Percentiles rank a stretch among this genome's conserved stretches.
Conservation (phyloP, 1,140 invertebrate genomes). For the Lepidurus packardi region DNA sequence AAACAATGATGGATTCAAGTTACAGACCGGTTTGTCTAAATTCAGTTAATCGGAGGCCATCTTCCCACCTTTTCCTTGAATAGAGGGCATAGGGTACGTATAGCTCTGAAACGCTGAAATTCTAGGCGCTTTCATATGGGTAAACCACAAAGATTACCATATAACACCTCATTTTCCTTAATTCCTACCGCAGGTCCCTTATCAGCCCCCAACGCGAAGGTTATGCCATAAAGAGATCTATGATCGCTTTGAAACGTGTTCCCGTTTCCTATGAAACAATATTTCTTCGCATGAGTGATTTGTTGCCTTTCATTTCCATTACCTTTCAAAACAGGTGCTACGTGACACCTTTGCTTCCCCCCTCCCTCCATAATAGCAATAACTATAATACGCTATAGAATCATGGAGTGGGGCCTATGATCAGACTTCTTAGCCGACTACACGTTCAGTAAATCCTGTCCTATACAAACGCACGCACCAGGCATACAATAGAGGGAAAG, state of each 20-base stretch:
- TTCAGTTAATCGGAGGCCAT: neutral
- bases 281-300: neutral
- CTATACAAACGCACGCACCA: too few relatives aligned
- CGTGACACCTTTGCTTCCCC: neutral
- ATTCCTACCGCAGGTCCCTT: neutral
- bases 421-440: neutral
- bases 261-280: neutral
- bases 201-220: neutral
- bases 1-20: neutral
- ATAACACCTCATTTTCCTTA: neutral
- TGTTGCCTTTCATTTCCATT: neutral
- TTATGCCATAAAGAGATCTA: neutral
- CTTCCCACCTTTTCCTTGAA: neutral
- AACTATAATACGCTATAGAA: neutral
- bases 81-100: neutral
- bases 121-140: neutral
- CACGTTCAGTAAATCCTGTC: neutral
- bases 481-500: neutral
- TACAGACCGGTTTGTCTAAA: neutral
- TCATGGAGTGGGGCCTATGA: neutral
- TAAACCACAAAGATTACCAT: neutral
- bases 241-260: neutral
- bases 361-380: neutral
- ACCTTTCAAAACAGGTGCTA: neutral
- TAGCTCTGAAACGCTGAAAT: neutral